A percentile compares a stretch with the other conserved stretches of the same genome.
These are phyloP conservation scores for Beris morrisii DNA, from an alignment of 2,888 invertebrate genomes.

Conservation along the genomic window DNA sequence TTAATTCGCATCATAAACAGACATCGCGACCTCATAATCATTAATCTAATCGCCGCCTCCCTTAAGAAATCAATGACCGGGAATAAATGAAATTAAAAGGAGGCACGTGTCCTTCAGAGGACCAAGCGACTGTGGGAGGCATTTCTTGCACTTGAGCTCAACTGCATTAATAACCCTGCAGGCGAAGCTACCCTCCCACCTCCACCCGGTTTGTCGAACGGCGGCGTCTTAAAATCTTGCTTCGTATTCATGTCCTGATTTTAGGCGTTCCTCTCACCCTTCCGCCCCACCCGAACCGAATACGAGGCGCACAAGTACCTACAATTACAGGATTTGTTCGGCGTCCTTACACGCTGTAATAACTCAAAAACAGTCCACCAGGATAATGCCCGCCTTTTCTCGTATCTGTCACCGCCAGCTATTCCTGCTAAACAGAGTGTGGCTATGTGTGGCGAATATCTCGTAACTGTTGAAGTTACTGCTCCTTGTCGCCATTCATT, in stretches of 20 bases:
- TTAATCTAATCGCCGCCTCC: slow-evolving; percentile 58
- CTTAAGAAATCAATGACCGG: slow-evolving; percentile 48
- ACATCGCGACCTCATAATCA: slow-evolving; percentile 52
- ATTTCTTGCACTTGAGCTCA: background rate
- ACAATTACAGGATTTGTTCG: slow-evolving; percentile 11
- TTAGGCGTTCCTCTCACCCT: background rate
- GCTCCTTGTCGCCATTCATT: no score
- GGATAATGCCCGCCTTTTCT: slow-evolving; percentile 50
- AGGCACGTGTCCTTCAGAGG: slow-evolving; percentile 41
- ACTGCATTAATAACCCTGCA: slow-evolving; percentile 9
- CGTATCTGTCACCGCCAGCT: slow-evolving; percentile 49
- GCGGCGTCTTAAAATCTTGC: background rate
- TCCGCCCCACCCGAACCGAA: background rate
- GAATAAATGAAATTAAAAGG: slow-evolving; percentile 44
- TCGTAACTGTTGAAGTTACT: no score
- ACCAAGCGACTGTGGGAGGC: slow-evolving; percentile 4
- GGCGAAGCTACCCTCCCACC: background rate
- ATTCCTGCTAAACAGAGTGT: slow-evolving; percentile 32
- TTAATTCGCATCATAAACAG: slow-evolving; percentile 44
- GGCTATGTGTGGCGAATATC: slow-evolving; percentile 5
- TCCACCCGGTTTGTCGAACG: background rate
- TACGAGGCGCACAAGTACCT: slow-evolving; percentile 10
- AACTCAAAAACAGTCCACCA: slow-evolving; percentile 52
- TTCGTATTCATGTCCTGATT: slow-evolving; percentile 4
- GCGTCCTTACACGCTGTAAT: slow-evolving; percentile 43